These are phyloP conservation scores for Hydrophis major DNA, from an alignment of 2,797 vertebrate genomes.

Conservation along the genomic window DNA sequence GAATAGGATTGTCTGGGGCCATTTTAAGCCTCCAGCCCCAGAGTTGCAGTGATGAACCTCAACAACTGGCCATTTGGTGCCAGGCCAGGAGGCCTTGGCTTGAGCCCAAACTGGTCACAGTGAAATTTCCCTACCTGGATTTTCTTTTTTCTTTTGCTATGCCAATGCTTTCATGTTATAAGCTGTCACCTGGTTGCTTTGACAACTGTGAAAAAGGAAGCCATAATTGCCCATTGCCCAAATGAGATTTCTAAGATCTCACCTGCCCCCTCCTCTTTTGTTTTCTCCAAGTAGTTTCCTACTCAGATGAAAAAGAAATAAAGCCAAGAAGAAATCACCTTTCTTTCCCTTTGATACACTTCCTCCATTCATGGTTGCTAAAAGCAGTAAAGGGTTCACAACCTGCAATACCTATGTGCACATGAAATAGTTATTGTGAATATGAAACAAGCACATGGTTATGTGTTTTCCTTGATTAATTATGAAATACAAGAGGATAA, in stretches of 20 bases:
- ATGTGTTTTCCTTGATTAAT: not conserved
- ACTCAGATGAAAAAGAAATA: not conserved
- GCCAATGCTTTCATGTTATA: not conserved
- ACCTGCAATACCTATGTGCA: not conserved
- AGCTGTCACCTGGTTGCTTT: not conserved
- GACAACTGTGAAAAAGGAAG: not conserved
- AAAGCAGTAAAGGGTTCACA: not conserved
- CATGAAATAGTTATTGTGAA: not conserved
- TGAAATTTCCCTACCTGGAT: not conserved
- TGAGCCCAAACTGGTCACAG: not conserved
- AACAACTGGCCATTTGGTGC: not conserved
- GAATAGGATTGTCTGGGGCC: not conserved
- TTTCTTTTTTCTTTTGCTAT: not conserved
- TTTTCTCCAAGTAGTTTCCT: not conserved
- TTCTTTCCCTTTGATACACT: not conserved
- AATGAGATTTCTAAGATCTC: not conserved
- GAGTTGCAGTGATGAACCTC: not conserved
- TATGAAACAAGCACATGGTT: not conserved
- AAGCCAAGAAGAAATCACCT: not conserved
- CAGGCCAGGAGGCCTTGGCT: not conserved
- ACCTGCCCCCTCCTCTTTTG: not conserved
- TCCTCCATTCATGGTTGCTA: too few relatives aligned
- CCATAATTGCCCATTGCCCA: not conserved
- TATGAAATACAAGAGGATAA: not conserved
- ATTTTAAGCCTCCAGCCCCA: constrained; percentile 6